phyloP scores from a whole-genome alignment of 1,140 invertebrate genomes.

The Drosophila tropicalis region DNA sequence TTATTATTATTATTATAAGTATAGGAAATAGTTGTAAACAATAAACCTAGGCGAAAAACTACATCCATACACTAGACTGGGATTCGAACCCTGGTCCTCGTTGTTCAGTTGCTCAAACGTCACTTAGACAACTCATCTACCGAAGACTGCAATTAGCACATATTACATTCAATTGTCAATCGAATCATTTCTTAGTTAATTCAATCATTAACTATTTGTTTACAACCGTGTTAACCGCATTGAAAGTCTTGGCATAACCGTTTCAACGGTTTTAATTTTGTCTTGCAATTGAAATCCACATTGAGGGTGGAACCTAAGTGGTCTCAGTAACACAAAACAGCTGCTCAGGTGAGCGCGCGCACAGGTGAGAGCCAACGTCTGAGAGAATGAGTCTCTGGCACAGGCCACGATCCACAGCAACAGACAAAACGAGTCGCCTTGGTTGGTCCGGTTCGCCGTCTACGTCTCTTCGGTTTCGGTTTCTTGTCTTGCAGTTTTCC shows the following conservation, averaged over 20 bases:
- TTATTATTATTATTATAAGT: no score
- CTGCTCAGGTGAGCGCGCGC: conserved; percentile 27
- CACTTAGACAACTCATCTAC: no score
- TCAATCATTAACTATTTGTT: not conserved
- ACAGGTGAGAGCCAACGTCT: conserved; percentile 23
- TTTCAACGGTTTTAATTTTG: conserved; percentile 31
- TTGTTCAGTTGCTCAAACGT: no score
- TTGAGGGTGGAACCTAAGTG: conserved; percentile 26
- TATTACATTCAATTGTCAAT: no score
- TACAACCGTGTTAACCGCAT: not conserved
- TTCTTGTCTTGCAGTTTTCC: conserved; percentile 49
- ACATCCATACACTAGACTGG: no score
- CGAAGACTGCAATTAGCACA: no score
- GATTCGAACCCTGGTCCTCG: no score
- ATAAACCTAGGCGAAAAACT: no score
- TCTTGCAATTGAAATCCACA: conserved; percentile 34
- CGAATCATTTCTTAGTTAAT: not conserved
- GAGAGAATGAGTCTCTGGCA: conserved; percentile 5
- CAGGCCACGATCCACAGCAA: conserved; percentile 46
- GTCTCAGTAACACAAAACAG: conserved; percentile 28
- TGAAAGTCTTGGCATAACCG: conserved; percentile 16
- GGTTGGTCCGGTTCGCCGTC: conserved; percentile 21
- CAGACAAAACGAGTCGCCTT: conserved; percentile 17
- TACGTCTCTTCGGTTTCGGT: conserved; percentile 2
- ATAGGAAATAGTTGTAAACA: no score